A percentile compares a stretch with the other conserved stretches of the same genome.
phyloP scores from a whole-genome alignment of 2,113 vertebrate species.

The Lutjanus erythropterus region DNA sequence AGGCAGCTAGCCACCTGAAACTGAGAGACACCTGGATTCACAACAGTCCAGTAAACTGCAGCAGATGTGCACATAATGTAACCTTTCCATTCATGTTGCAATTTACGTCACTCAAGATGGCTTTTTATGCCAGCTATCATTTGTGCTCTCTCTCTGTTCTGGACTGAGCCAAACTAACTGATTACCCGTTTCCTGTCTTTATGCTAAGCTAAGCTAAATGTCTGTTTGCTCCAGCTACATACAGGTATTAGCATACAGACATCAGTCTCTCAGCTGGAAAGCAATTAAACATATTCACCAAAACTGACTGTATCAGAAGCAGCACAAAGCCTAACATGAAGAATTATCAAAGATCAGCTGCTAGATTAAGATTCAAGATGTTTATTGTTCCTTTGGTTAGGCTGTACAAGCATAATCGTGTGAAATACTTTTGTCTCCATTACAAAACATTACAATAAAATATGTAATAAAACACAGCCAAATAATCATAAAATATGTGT shows the following conservation, averaged over 20 bases:
- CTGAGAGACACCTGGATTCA: background rate
- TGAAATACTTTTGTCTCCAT: too few relatives aligned
- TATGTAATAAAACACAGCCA: too few relatives aligned
- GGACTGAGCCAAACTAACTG: too few relatives aligned
- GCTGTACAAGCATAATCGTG: too few relatives aligned
- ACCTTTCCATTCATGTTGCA: background rate
- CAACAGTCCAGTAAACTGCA: background rate
- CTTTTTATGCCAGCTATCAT: too few relatives aligned
- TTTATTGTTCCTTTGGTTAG: too few relatives aligned
- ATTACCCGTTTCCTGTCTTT: background rate
- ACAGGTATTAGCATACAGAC: too few relatives aligned
- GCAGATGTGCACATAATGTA: background rate
- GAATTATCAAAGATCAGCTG: slow-evolving; percentile 1
- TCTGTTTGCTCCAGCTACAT: background rate
- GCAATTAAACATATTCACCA: background rate
- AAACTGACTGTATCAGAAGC: background rate
- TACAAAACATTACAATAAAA: too few relatives aligned
- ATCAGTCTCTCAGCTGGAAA: too few relatives aligned
- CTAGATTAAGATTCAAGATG: too few relatives aligned
- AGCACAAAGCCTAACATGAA: background rate
- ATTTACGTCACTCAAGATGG: background rate
- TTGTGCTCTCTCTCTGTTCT: background rate
- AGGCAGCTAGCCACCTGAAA: background rate
- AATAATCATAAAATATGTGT: too few relatives aligned
- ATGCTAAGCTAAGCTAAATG: background rate